A percentile compares a stretch with the other conserved stretches of the same genome.
Conservation (phyloP, 2,113 vertebrate species). For the Circaetus cinerascens region DNA sequence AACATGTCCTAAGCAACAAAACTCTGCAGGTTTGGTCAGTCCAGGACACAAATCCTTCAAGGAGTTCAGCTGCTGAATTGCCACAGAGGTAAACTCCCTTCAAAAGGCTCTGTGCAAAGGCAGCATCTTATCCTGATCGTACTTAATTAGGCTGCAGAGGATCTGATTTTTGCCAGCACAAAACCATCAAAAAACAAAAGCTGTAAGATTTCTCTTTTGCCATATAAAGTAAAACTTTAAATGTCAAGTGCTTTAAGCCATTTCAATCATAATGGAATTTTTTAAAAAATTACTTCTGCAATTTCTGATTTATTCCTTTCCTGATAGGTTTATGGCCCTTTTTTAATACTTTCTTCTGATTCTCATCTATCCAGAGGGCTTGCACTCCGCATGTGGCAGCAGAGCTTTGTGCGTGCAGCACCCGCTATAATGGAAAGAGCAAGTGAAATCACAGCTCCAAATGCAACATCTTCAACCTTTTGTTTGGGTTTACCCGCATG, state of each 20-base stretch:
- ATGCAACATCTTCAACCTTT: not conserved
- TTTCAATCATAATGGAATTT: slow-evolving; percentile 36
- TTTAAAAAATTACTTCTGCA: not conserved
- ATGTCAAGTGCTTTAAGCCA: slow-evolving; percentile 51
- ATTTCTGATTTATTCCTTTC: slow-evolving; percentile 38
- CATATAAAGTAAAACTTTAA: slow-evolving; percentile 35
- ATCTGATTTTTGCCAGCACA: not conserved
- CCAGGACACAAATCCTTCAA: not conserved
- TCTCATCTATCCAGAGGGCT: not conserved
- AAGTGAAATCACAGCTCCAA: not conserved
- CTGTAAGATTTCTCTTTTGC: not conserved
- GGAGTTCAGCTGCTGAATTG: not conserved
- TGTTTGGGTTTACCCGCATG: not conserved
- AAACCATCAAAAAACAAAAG: slow-evolving; percentile 4
- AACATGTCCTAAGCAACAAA: not conserved
- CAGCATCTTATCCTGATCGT: not conserved
- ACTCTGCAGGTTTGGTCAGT: not conserved
- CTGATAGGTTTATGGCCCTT: not conserved
- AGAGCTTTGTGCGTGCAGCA: not conserved
- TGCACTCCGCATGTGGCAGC: not conserved
- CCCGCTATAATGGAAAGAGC: not conserved
- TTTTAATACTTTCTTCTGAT: not conserved
- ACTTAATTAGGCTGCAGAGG: not conserved
- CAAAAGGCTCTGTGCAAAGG: not conserved
- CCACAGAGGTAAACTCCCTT: not conserved